Base-by-base conservation (phyloP, 2,113 vertebrate genomes). In the Oreotrochilus melanogaster region DNA sequence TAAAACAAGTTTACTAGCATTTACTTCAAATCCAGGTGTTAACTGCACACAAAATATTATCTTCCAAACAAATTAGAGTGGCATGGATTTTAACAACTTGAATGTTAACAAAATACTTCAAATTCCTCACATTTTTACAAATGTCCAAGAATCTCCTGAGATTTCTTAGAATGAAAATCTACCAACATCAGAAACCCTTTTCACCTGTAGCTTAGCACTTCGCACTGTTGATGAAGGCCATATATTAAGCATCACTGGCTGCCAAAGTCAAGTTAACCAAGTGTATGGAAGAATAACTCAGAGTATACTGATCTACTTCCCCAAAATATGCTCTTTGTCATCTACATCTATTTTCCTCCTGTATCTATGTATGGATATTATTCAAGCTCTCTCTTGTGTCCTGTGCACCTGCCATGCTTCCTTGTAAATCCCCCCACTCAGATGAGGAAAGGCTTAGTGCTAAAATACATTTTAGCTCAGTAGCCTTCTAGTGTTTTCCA, bases 1-100 rank as follows among this genome's bases (percentile, higher is more conserved):
- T 73, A 48, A 90, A 88, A 79, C 25, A 90, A 90, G 28, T 73
- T 88, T 80, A 80, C 86, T 71, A 83, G 48, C 61, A 88, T 71
- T 86, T 80, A 70, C 33, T 86, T 83, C n/a, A 92, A 89, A 90
- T 83, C 42, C 60, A 81, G 48, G 25, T 64, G 27, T 74, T 91
- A 86, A 74, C 35, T 86, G 48, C 60, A 51, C 47, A 67, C n/a
- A 78, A 89, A 86, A 39, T 64, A 53, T 5, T 35, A 79, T 15
- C 60, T 74, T 81, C 30, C 23, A 56, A 78, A 78, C 31, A 86
- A 93, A 90, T 80, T 2, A 66, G n/a, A 13, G 22, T 45, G 48
- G 43, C 51, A 80, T 9, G 27, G 88, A 80, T 83, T 88, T 79
- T 66, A 88, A 66, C 24, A 80, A 78, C 33, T 73, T 88, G 50